phyloP scores from a whole-genome alignment of 1,140 invertebrate genomes.

The Arion vulgaris region DNA sequence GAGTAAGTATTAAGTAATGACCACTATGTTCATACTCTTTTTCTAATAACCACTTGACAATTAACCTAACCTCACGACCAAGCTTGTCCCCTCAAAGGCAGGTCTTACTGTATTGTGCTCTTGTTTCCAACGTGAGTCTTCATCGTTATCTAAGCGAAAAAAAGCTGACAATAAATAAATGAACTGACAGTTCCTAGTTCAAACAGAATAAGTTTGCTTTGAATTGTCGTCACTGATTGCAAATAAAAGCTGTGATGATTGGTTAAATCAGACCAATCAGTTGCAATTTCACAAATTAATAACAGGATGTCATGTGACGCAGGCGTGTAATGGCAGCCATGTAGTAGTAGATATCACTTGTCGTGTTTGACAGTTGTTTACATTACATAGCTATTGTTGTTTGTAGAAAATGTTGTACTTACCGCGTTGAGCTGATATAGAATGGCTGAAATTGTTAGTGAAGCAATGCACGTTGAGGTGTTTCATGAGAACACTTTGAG shows the following conservation, averaged over 20 bases:
- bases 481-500: background rate
- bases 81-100: background rate
- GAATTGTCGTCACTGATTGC: conserved; percentile 34
- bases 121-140: background rate
- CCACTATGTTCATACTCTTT: no score
- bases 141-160: background rate
- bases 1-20: no score
- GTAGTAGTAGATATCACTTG: background rate
- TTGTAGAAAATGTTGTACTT: no score
- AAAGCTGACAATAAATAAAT: background rate
- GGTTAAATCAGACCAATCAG: conserved; percentile 36
- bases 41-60: no score
- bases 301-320: conserved; percentile 44
- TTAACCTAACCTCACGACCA: background rate
- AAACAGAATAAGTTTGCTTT: conserved; percentile 4
- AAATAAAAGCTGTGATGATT: conserved; percentile 37
- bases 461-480: background rate
- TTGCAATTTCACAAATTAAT: conserved; percentile 5
- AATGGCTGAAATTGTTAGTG: background rate
- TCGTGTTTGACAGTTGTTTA: background rate
- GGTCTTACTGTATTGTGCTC: background rate
- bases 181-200: background rate
- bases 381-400: no score
- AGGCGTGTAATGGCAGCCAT: conserved; percentile 38
- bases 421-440: background rate